Evolutionary conservation across 30 jellyfish, hydroid and myxozoan genomes (phyloP), one percentile per base, ranked within the genome.

Genomic region (Mastigias papua): DNA sequence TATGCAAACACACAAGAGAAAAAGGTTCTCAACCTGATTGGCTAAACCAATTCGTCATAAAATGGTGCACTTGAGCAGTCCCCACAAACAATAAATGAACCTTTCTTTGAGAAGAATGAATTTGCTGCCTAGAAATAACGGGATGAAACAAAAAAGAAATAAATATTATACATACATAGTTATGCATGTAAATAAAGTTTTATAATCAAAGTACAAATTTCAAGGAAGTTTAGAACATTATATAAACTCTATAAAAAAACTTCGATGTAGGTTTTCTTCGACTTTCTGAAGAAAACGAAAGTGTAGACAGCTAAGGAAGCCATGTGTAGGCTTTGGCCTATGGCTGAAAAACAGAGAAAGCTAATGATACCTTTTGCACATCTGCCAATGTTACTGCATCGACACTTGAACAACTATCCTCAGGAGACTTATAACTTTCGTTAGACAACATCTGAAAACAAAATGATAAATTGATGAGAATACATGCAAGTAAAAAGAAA

Each of bases 21-120:
- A 20, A 25, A 23, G 22, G 30, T 17, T 26, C 61, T 27, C 10
- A 1, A 65, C 2, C 30, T 35, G 3, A 69, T 20, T 35, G 31
- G 2, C 31, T 35, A 72, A 7, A 51, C 7, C 69, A 72, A 33
- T 35, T 72, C 83, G 35, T 72, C 83, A 25, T 72, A 72, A 35
- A 33, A 72, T 15, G 83, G 83, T 4, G 83, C 83, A 35, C 37
- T 26, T 23, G 83, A 42, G 42, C 62, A 72, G 37, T 72, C 65
- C 9, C 83, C 83, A 42, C 62, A 48, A 1, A 72, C 83, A n/a
- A 72, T 69, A 25, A 9, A 72, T 42, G 83, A 33, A 6, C 62
- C 68, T 51, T 72, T 72, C 20, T 26, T 42, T 0, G 83, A 5
- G 1, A 72, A 37, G 16, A 72, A 48, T 19, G 31, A 23, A 48